Base-by-base conservation (phyloP, 2,797 vertebrate species). In the Dipus sagitta region DNA sequence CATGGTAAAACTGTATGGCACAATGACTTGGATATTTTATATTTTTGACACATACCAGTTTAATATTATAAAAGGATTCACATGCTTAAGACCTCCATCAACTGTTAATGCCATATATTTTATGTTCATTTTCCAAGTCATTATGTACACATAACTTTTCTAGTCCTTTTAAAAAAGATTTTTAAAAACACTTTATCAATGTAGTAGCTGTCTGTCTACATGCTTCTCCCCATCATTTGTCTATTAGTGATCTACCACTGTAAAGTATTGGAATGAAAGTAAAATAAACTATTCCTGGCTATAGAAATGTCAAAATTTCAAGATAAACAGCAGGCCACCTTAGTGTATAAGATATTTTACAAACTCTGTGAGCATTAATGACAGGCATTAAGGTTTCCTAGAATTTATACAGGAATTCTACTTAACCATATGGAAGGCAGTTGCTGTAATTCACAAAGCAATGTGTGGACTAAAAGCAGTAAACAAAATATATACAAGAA, bases 391-490 rank as follows among this genome's bases (percentile, higher is more conserved):
- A 24, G 64, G 34, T 78, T 83, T 96, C 14, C 52, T 74, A 58
- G 82, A 47, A 42, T 78, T 78, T 86, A 52, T 88, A 79, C 42
- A 93, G 47, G 82, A 91, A 62, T 74, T 67, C 6, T 70, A 72
- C 74, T 92, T 92, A 79, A 81, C 42, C 6, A 1, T 91, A 88
- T 34, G 79, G 58, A 71, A 90, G 76, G 75, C 58, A 86, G 62
- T 87, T 92, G 75, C 70, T 92, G 72, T 90, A 92, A 71, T 94
- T 97, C 62, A 67, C 18, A 34, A 21, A 91, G 64, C 67, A 82
- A 93, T 72, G 14, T 87, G 65, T 77, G 54, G 38, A 74, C 30
- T 77, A 64, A 94, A 90, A 86, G 38, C 54, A 95, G 67, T 87
- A 88, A 86, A 42, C 23, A 89, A 86, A 26, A n/a, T 13, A 11